phyloP scores from a whole-genome alignment of 2,888 invertebrate genomes.

The Dryobota labecula region DNA sequence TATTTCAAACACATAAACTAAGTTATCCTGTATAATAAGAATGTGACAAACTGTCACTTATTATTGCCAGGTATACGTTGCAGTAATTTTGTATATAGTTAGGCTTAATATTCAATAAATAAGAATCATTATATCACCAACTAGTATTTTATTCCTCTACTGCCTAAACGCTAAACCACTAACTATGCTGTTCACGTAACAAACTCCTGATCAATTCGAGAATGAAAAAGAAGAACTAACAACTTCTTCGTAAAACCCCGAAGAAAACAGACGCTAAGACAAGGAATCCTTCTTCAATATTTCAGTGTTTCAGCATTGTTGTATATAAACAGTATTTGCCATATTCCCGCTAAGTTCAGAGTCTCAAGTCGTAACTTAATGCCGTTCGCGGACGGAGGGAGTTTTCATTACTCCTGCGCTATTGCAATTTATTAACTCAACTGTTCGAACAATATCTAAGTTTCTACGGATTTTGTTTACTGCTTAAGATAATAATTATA shows the following conservation, averaged over 20 bases:
- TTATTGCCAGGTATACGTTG: too few species aligned
- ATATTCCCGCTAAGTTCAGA: slow-evolving; percentile 37
- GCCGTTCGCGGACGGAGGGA: slow-evolving; percentile 28
- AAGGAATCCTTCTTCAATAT: slow-evolving; percentile 29
- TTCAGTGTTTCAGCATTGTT: slow-evolving; percentile 25
- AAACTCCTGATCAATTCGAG: slow-evolving; percentile 29
- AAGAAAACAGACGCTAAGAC: slow-evolving; percentile 19
- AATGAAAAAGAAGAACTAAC: slow-evolving; percentile 19
- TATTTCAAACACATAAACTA: too few species aligned
- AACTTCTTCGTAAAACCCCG: slow-evolving; percentile 6
- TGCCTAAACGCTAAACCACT: too few species aligned
- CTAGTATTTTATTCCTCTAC: too few species aligned
- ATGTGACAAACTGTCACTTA: too few species aligned
- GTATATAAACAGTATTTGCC: slow-evolving; percentile 24
- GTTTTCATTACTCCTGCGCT: slow-evolving; percentile 55
- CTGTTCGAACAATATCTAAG: slow-evolving; percentile 50
- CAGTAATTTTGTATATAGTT: too few species aligned
- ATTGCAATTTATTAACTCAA: slow-evolving; percentile 59
- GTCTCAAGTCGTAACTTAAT: slow-evolving; percentile 43
- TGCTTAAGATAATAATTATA: slow-evolving; percentile 25
- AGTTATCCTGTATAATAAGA: too few species aligned
- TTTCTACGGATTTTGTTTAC: slow-evolving; percentile 33
- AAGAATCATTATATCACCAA: too few species aligned
- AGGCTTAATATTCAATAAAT: too few species aligned
- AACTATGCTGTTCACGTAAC: slow-evolving; percentile 24